Evolutionary conservation across 2,113 vertebrate genomes (phyloP), one percentile per base, ranked within the genome.

Genomic region (Oceanodroma tethys): DNA sequence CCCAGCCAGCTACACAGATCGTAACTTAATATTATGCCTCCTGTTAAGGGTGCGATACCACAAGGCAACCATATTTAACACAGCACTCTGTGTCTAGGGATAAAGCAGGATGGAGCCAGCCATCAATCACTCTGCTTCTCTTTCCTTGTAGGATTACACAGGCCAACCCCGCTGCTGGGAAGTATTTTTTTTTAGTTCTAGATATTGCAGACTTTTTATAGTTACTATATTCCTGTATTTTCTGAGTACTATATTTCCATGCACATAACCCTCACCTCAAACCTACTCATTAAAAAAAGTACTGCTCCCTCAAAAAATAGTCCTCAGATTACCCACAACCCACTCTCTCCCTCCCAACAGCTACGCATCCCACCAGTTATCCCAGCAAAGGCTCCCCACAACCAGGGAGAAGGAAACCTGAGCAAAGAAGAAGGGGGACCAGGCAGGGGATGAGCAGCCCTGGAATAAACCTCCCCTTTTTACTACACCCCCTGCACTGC

Each of bases 11-110:
- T 26, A 56, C 70, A 68, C 62, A 81, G 88, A 62, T 55, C 0
- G 53, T 89, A 95, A 95, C 66, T 56, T 66, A 91, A 93, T 87
- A 91, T 75, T 74, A 86, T 30, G 59, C 87, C 91, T 89, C 81
- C 50, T 6, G 3, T 78, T 90, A 88, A 9, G 62, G 68, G 32
- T 38, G 58, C 18, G 58, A 90, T 86, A 81, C 62, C 62, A 42
- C 62, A 66, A 93, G 70, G 47, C 70, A 91, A 72, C 67, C 74
- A 42, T 72, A 88, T 93, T 95, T 94, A 93, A 90, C 58, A 91
- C 9, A 4, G 62, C 21, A 58, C 43, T 68, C 68, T 70, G 65
- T 29, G 73, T 53, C 91, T 34, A 47, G 76, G 94, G 93, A 95
- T 87, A 74, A 89, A 65, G 40, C 70, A 86, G 93, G 74, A 95